Conservation (phyloP, 1,140 invertebrate genomes). For the Hypothenemus hampei region DNA sequence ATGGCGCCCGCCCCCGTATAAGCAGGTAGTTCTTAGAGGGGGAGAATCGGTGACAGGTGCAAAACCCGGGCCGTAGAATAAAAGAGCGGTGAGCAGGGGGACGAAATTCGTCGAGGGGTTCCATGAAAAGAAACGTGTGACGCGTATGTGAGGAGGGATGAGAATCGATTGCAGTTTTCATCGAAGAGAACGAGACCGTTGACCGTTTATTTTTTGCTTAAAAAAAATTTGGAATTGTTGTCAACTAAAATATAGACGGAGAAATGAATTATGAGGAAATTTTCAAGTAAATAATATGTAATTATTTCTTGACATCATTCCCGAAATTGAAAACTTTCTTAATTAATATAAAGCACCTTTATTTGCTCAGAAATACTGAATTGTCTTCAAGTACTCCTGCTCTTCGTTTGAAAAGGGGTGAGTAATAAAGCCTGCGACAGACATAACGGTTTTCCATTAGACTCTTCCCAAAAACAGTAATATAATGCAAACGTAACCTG, state of each 20-base stretch:
- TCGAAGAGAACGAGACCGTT: neutral
- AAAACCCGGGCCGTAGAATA: constrained; percentile 10
- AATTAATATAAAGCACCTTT: constrained; percentile 24
- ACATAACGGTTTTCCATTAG: no score
- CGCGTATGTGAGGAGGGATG: constrained; percentile 11
- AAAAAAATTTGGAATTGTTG: no score
- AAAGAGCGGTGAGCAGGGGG: no score
- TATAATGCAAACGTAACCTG: no score
- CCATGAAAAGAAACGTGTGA: constrained; percentile 14
- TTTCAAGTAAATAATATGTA: neutral
- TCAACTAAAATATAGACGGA: no score
- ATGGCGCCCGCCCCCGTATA: constrained; percentile 21
- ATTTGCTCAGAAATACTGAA: no score
- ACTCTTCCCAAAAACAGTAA: no score
- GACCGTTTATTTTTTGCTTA: constrained; percentile 1
- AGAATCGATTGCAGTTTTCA: constrained; percentile 8
- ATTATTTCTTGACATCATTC: constrained; percentile 19
- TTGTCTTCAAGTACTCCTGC: no score
- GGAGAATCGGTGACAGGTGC: constrained; percentile 21
- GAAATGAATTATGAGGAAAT: neutral
- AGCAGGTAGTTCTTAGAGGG: constrained; percentile 20
- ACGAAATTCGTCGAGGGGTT: constrained; percentile 16
- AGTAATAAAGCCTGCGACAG: no score
- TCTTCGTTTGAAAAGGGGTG: no score
- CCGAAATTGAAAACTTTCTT: constrained; percentile 13